Evolutionary conservation across 2,888 invertebrate species (phyloP).

Genomic region (Philonicus albiceps): DNA sequence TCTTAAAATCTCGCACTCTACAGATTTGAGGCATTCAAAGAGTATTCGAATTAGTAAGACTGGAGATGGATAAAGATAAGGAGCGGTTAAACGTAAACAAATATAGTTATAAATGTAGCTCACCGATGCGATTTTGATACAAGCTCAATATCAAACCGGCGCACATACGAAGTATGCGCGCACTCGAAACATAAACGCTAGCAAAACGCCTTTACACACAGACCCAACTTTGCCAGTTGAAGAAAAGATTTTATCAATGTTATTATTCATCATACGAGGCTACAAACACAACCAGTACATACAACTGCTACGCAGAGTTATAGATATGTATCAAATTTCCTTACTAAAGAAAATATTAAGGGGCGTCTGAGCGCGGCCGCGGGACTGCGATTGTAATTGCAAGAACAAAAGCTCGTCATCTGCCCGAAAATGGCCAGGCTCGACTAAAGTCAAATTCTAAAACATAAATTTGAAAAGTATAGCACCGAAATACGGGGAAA

Average conservation of each 20-base stretch:
- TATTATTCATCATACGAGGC: slow-evolving; percentile 39
- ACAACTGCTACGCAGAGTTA: not conserved
- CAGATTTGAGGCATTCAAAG: not conserved
- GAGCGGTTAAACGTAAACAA: slow-evolving; percentile 21
- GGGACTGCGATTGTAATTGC: slow-evolving; percentile 24
- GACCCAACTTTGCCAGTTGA: slow-evolving; percentile 32
- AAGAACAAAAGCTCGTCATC: slow-evolving; percentile 35
- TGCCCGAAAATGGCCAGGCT: slow-evolving; percentile 19
- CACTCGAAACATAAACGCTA: not conserved
- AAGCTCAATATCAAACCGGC: not conserved
- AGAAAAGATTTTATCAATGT: slow-evolving; percentile 41
- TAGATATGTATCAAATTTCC: slow-evolving; percentile 42
- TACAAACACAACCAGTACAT: not conserved
- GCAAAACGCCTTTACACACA: slow-evolving; percentile 5
- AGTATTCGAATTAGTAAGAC: slow-evolving; percentile 25
- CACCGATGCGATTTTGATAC: not conserved
- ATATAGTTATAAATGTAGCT: not conserved
- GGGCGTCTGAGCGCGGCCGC: slow-evolving; percentile 23
- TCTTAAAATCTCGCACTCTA: not conserved
- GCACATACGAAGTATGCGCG: not conserved
- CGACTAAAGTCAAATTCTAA: not conserved
- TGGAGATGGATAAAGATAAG: slow-evolving; percentile 11
- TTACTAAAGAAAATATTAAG: slow-evolving; percentile 28
- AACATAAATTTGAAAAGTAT: slow-evolving; percentile 16
- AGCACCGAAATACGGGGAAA: slow-evolving; percentile 38